Evolutionary conservation across 2,113 vertebrate species (phyloP).

Genomic region (Gymnarchus niloticus): DNA sequence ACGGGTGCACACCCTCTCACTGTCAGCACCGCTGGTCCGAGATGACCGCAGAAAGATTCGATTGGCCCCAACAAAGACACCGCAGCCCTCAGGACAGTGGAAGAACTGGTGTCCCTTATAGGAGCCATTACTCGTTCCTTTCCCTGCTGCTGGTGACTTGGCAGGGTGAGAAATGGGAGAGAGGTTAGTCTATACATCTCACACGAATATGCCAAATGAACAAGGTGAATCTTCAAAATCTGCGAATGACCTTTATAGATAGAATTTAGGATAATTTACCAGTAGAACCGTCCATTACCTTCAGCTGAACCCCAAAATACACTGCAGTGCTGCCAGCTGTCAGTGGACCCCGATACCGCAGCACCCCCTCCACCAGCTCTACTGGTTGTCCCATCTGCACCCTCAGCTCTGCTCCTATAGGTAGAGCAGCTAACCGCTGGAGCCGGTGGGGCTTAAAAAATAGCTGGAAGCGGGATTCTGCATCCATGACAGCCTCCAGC

Average conservation of each 20-base stretch:
- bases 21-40: background rate
- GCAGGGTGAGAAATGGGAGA: background rate
- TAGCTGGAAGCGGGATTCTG: conserved; percentile 55
- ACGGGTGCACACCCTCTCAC: background rate
- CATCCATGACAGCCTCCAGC: conserved; percentile 61
- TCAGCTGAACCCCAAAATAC: conserved; percentile 67
- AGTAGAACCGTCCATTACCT: conserved; percentile 40
- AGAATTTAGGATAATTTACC: background rate
- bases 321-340: conserved; percentile 50
- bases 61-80: conserved; percentile 59
- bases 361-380: conserved; percentile 57
- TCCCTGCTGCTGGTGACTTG: conserved; percentile 52
- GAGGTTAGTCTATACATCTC: background rate
- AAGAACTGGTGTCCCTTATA: conserved; percentile 65
- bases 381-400: conserved; percentile 53
- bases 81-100: conserved; percentile 60
- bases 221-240: background rate
- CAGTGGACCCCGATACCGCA: conserved; percentile 61
- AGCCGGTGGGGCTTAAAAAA: conserved; percentile 51
- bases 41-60: conserved; percentile 41
- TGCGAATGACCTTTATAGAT: background rate
- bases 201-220: background rate
- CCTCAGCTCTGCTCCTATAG: conserved; percentile 47
- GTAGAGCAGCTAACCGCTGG: conserved; percentile 44
- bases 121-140: conserved; percentile 57